Base-by-base conservation (phyloP, 2,888 invertebrate genomes). In the Melinopterus prodromus region DNA sequence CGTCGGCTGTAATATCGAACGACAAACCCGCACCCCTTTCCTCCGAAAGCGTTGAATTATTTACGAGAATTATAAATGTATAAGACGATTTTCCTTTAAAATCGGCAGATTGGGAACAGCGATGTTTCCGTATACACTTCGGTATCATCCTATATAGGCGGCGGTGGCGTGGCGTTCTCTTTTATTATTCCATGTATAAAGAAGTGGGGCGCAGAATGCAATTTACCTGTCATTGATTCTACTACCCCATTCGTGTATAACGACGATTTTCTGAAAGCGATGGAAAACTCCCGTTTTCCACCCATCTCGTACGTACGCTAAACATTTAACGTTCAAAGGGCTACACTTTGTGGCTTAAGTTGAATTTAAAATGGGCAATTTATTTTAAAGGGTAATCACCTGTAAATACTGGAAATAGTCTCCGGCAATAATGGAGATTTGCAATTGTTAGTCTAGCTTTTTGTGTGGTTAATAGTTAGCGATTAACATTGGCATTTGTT, bases 1-100 rank as follows among this genome's bases (percentile, higher is more conserved):
- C 53, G 53, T 53, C 53, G 53, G 53, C 53, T 53, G 53, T 53
- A 53, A 53, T 53, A 53, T 53, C 53, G 53, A 53, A 53, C 53
- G 53, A 9, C 53, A 12, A 12, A 12, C 7, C 53, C 53, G 53
- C 26, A 26, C 53, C 53, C 53, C 53, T 53, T 53, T 53, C 5
- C 7, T 12, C 53, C 53, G 9, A 53, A 7, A 7, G 53, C 53
- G 0, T 12, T 53, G 53, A 53, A 53, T 53, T 53, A 53, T 53
- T 53, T 12, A 53, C 53, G 53, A 53, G 7, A 53, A 53, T 53
- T 53, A 53, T 53, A 53, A 53, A 53, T 53, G 12, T 53, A 53
- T 53, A 53, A 53, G 53, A 53, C 53, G 53, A 53, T 53, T 53
- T 53, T 6, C 53, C 53, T 53, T 53, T 53, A 53, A 12, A 12